A percentile compares a stretch with the other conserved stretches of the same genome.
Conservation (phyloP, 2,113 vertebrate genomes). For the Narcine bancroftii region DNA sequence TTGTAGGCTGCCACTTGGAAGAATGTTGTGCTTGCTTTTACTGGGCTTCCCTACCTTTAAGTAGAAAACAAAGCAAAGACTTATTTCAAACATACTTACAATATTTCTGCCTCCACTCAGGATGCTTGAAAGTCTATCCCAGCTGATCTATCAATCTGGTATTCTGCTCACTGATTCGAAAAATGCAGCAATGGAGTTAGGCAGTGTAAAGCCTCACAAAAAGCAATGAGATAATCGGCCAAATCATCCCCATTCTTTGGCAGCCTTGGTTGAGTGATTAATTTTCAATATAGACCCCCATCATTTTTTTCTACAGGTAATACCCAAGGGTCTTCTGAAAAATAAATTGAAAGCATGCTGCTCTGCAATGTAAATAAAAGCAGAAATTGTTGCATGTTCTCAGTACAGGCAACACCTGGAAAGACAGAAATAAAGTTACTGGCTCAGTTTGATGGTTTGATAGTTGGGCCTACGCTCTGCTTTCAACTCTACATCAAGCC, state of each 20-base stretch:
- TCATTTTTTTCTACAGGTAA: not conserved
- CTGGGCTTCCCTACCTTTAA: constrained; percentile 96
- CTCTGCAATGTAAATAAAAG: not conserved
- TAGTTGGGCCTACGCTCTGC: too few relatives aligned
- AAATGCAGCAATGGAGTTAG: not conserved
- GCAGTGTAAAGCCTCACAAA: not conserved
- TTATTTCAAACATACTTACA: not conserved
- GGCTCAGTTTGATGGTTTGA: too few relatives aligned
- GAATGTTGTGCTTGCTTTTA: constrained; percentile 93
- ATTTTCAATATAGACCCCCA: not conserved
- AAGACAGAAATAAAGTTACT: too few relatives aligned
- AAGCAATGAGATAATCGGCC: not conserved
- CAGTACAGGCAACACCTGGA: too few relatives aligned
- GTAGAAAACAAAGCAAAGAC: constrained; percentile 37
- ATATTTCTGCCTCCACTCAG: not conserved
- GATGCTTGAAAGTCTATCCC: not conserved
- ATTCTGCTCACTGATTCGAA: not conserved
- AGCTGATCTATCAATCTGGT: not conserved
- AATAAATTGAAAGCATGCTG: not conserved
- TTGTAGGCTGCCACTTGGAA: constrained; percentile 91
- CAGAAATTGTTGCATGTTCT: not conserved
- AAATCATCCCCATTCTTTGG: not conserved
- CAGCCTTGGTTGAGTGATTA: not conserved
- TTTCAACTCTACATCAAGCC: too few relatives aligned
- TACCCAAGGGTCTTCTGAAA: not conserved